Evolutionary conservation across 2,113 vertebrate genomes (phyloP).

Genomic region (Thymallus thymallus): DNA sequence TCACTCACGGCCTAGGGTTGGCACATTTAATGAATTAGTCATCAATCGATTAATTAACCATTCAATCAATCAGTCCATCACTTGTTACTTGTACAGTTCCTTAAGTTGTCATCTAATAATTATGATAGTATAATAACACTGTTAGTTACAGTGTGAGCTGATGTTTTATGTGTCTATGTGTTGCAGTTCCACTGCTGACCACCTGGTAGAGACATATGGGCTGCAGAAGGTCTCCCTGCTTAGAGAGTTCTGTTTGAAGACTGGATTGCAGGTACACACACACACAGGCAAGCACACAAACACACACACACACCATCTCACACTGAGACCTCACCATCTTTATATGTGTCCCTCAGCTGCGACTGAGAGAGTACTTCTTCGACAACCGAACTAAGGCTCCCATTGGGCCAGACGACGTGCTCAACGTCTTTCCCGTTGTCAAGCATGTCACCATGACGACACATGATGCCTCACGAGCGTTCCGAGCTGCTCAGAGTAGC

Average conservation of each 20-base stretch:
- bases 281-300: background rate
- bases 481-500: slow-evolving; percentile 62
- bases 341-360: slow-evolving; percentile 58
- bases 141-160: background rate
- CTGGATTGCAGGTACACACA: slow-evolving; percentile 76
- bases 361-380: slow-evolving; percentile 76
- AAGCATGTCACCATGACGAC: slow-evolving; percentile 72
- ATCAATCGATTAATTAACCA: background rate
- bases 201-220: slow-evolving; percentile 74
- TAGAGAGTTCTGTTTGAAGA: slow-evolving; percentile 80
- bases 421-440: slow-evolving; percentile 79
- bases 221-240: slow-evolving; percentile 79
- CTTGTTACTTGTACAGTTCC: background rate
- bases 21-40: slow-evolving; percentile 8
- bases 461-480: slow-evolving; percentile 65
- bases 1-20: slow-evolving; percentile 70
- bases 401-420: slow-evolving; percentile 77
- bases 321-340: slow-evolving; percentile 1
- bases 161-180: background rate
- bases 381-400: slow-evolving; percentile 78
- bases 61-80: background rate
- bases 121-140: background rate
- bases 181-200: slow-evolving; percentile 70
- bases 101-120: background rate
- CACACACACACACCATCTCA: background rate